Base-by-base conservation (phyloP, 1,140 invertebrate genomes). In the Pissodes strobi region DNA sequence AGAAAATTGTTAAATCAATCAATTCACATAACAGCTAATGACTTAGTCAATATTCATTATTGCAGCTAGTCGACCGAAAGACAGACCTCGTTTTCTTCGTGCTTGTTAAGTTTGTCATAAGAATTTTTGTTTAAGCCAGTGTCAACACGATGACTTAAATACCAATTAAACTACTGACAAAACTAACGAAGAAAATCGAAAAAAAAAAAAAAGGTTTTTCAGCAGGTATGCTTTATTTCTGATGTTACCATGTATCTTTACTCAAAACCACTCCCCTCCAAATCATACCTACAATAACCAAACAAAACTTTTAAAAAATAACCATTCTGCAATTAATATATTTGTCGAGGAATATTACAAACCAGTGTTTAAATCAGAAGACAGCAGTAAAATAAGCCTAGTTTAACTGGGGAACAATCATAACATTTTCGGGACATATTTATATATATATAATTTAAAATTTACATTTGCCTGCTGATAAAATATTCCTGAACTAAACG, bases 321-420 rank as follows among this genome's bases (percentile, higher is more conserved):
- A 56, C 30, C 34, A 38, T 41, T 43, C 53, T 41, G 39, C 30
- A 52, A 52, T 52, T 22, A 56, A 34, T 27, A 43, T 23, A 58
- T 34, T 60, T 57, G 27, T 65, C 38, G 45, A 58, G 56, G 48
- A 61, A 66, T 66, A 66, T 66, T 66, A 66, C 55, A 66, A 66
- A 39, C 53, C 12, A 64, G 49, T 56, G 25, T 63, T 51, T 43
- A 27, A n/a, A 53, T 23, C 21, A 52, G 21, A 34, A 21, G 19
- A 25, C 56, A 58, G 25, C 41, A 58, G 56, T 58, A 58, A 58
- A 58, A 58, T 22, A 58, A 58, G 39, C 38, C n/a, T 22, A 9
- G 38, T 12, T 25, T 6, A 9, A 27, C 3, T 27, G 38, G 12
- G 15, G 15, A 38, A n/a, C n/a, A n/a, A n/a, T n/a, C n/a, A n/a